phyloP scores from a whole-genome alignment of 2,888 invertebrate species.

The Diarsia mendica region DNA sequence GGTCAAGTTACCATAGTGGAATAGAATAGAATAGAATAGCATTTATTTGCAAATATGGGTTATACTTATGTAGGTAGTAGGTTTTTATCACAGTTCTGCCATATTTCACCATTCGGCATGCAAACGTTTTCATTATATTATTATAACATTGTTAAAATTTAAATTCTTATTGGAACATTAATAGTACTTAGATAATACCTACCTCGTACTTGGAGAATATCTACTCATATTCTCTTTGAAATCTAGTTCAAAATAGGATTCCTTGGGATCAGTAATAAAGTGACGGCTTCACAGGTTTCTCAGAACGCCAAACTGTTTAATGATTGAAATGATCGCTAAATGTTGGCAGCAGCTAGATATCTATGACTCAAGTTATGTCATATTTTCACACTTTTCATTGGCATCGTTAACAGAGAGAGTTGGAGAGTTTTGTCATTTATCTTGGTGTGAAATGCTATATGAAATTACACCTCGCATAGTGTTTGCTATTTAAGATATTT shows the following conservation, averaged over 20 bases:
- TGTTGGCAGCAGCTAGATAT: slow-evolving; percentile 42
- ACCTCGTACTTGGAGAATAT: no score
- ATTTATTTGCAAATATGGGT: no score
- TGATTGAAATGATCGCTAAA: slow-evolving; percentile 48
- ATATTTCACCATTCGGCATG: no score
- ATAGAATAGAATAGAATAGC: no score
- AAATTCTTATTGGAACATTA: no score
- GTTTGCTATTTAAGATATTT: neutral
- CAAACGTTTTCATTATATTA: no score
- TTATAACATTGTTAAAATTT: no score
- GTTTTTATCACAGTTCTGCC: no score
- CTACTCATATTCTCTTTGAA: neutral
- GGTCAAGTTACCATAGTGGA: neutral
- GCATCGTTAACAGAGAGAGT: slow-evolving; percentile 41
- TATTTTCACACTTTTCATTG: slow-evolving; percentile 53
- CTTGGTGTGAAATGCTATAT: slow-evolving; percentile 25
- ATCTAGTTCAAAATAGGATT: neutral
- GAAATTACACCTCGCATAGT: slow-evolving; percentile 26
- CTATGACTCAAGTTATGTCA: slow-evolving; percentile 47
- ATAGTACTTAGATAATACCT: no score
- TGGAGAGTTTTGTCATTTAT: slow-evolving; percentile 27
- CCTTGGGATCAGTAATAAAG: slow-evolving; percentile 22
- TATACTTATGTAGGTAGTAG: no score
- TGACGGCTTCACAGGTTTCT: slow-evolving; percentile 23
- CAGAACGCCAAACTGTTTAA: slow-evolving; percentile 29